phyloP scores from a whole-genome alignment of 1,140 invertebrate genomes.

The Harpegnathos saltator region DNA sequence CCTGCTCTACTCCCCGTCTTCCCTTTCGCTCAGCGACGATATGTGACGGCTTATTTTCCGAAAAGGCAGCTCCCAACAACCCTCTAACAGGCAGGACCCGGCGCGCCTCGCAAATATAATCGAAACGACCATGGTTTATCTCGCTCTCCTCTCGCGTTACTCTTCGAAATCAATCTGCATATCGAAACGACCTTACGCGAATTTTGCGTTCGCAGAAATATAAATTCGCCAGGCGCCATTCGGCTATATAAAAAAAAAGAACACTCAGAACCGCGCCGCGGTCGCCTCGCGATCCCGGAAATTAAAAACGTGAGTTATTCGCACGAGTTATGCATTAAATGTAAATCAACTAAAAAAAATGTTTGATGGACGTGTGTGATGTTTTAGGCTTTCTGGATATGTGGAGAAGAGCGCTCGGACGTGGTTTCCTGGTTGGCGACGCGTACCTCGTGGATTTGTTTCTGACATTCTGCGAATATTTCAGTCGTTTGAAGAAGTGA shows the following conservation, averaged over 20 bases:
- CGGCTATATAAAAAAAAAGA: constrained; percentile 12
- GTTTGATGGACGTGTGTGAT: no score
- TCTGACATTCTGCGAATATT: no score
- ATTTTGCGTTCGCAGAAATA: constrained; percentile 42
- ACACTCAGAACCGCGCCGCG: neutral
- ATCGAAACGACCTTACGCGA: constrained; percentile 18
- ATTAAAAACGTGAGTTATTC: constrained; percentile 28
- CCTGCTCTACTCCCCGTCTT: neutral
- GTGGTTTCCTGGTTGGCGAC: no score
- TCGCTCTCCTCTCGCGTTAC: constrained; percentile 32
- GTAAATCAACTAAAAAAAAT: neutral
- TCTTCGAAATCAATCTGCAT: constrained; percentile 37
- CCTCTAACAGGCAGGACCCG: constrained; percentile 1
- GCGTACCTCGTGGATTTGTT: no score
- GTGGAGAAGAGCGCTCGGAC: no score
- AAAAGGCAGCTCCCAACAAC: constrained; percentile 49
- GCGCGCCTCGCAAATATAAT: constrained; percentile 40
- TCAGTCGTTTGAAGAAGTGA: no score
- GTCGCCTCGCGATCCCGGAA: neutral
- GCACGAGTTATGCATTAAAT: constrained; percentile 4
- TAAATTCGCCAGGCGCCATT: constrained; percentile 12
- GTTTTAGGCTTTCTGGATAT: no score
- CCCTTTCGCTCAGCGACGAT: constrained; percentile 68
- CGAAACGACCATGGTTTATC: constrained; percentile 31
- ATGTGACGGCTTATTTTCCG: constrained; percentile 72